Evolutionary conservation across 2,888 invertebrate species (phyloP).

Genomic region (Cataglyphis rosenhaueri): DNA sequence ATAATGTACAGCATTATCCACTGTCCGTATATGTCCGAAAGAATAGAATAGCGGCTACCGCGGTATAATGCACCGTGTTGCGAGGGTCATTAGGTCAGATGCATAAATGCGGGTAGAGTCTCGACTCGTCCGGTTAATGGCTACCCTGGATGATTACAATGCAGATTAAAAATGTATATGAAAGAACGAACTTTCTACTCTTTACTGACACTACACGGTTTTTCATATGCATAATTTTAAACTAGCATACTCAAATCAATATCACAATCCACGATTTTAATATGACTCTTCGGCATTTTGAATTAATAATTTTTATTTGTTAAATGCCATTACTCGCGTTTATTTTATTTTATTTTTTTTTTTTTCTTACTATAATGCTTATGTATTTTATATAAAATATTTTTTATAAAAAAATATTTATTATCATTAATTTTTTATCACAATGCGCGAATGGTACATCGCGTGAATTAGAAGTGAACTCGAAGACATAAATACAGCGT

Average conservation of each 20-base stretch:
- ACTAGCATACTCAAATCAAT: neutral
- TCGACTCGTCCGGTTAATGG: neutral
- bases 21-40: neutral
- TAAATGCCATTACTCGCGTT: neutral
- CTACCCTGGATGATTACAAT: neutral
- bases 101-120: conserved; percentile 25
- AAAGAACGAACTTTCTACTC: neutral
- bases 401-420: neutral
- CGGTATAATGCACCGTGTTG: conserved; percentile 20
- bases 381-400: neutral
- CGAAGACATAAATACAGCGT: neutral
- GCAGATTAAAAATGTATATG: neutral
- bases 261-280: neutral
- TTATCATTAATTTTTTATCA: conserved; percentile 15
- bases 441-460: neutral
- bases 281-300: neutral
- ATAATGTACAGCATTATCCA: conserved; percentile 17
- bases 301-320: conserved; percentile 1
- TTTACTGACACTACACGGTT: neutral
- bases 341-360: conserved; percentile 16
- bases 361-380: neutral
- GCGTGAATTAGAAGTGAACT: neutral
- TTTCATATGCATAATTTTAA: neutral
- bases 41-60: conserved; percentile 25
- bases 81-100: conserved; percentile 48